These are phyloP conservation scores for Phenacoccus solenopsis DNA, from an alignment of 1,140 invertebrate species.

Conservation along the genomic window DNA sequence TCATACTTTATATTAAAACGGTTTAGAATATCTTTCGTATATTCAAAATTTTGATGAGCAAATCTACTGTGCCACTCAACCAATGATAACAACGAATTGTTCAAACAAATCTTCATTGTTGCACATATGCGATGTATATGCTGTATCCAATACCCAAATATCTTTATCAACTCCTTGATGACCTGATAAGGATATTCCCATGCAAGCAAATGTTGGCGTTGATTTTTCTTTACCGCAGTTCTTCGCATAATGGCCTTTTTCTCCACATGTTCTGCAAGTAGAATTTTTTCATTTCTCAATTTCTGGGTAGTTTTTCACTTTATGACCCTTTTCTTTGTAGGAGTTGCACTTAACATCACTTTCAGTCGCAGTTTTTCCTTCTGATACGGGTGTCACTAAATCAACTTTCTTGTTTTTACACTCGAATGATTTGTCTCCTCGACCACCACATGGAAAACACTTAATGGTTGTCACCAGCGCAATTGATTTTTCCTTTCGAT, in stretches of 20 bases:
- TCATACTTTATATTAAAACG: background rate
- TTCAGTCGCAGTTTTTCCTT: background rate
- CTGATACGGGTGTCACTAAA: background rate
- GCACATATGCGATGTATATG: background rate
- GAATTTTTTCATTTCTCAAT: background rate
- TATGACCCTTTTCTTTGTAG: background rate
- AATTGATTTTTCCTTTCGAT: background rate
- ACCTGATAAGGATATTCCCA: background rate
- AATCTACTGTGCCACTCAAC: background rate
- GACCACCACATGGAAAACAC: background rate
- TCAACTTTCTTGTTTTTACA: background rate
- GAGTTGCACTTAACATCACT: background rate
- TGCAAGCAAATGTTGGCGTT: background rate
- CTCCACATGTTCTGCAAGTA: background rate
- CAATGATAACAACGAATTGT: background rate
- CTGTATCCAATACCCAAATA: background rate
- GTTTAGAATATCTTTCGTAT: background rate
- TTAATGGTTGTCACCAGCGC: background rate
- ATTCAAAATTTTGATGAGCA: background rate
- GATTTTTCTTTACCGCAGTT: background rate
- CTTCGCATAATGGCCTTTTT: background rate
- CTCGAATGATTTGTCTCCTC: background rate
- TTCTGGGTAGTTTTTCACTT: background rate
- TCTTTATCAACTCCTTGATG: background rate
- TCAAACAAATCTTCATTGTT: background rate